phyloP scores from a whole-genome alignment of 2,113 vertebrate genomes.

The Myanophis thanlyinensis region DNA sequence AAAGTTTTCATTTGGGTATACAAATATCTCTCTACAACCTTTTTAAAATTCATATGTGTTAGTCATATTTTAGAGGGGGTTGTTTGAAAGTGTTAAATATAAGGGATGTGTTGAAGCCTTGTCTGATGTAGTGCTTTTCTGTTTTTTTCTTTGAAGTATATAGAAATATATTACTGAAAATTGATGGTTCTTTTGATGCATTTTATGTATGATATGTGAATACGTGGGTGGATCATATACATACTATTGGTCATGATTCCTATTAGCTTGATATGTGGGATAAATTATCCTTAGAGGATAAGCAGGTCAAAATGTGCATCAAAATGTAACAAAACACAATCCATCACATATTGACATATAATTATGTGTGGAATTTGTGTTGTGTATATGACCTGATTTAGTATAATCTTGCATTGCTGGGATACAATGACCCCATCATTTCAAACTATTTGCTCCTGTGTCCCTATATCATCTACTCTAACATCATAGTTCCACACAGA shows the following conservation, averaged over 20 bases:
- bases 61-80: background rate
- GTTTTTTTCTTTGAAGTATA: background rate
- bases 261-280: background rate
- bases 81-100: background rate
- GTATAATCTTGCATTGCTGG: background rate
- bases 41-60: background rate
- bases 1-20: background rate
- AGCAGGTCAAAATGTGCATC: background rate
- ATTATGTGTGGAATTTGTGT: background rate
- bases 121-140: background rate
- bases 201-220: background rate
- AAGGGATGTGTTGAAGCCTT: background rate
- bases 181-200: background rate
- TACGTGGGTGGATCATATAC: background rate
- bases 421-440: background rate
- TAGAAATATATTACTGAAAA: background rate
- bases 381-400: background rate
- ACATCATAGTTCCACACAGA: background rate
- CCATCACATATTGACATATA: background rate
- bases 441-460: background rate
- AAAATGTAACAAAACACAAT: background rate
- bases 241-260: background rate
- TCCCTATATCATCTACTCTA: background rate
- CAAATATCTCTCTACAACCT: background rate
- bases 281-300: background rate